Evolutionary conservation across 2,888 invertebrate species (phyloP).

Genomic region (Calameuta filiformis): DNA sequence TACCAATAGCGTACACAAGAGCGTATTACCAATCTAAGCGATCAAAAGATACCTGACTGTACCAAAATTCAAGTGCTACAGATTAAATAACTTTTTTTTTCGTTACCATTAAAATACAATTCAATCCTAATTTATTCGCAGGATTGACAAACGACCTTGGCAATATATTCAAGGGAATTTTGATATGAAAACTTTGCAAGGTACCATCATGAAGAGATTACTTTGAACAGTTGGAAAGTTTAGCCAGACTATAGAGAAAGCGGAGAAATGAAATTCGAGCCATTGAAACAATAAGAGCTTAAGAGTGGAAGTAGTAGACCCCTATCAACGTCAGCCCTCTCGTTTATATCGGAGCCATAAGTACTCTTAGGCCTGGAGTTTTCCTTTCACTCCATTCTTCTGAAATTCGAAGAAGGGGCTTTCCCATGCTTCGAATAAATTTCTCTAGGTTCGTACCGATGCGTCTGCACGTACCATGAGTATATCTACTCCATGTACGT

Average conservation of each 20-base stretch:
- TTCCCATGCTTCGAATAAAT: not conserved
- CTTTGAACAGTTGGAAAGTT: not conserved
- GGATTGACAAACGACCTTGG: not conserved
- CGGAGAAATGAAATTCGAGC: not conserved
- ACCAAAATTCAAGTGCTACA: not conserved
- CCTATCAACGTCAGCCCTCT: slow-evolving; percentile 12
- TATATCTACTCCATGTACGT: not conserved
- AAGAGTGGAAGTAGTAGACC: slow-evolving; percentile 12
- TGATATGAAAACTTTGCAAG: not conserved
- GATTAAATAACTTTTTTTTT: not conserved
- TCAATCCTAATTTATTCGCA: not conserved
- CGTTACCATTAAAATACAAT: not conserved
- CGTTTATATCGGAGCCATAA: not conserved
- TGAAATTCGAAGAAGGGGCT: not conserved
- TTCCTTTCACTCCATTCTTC: not conserved
- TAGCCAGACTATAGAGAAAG: not conserved
- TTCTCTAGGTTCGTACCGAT: not conserved
- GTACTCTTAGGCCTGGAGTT: not conserved
- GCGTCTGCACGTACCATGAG: not conserved
- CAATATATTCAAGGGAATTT: not conserved
- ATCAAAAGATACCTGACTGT: not conserved
- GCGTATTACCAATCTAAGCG: not conserved
- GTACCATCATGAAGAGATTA: not conserved
- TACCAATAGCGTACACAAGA: not conserved
- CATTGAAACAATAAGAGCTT: not conserved